Percentiles rank a stretch among this genome's conserved stretches.
Conservation (phyloP, 2,113 vertebrate genomes). For the Odocoileus hemionus region DNA sequence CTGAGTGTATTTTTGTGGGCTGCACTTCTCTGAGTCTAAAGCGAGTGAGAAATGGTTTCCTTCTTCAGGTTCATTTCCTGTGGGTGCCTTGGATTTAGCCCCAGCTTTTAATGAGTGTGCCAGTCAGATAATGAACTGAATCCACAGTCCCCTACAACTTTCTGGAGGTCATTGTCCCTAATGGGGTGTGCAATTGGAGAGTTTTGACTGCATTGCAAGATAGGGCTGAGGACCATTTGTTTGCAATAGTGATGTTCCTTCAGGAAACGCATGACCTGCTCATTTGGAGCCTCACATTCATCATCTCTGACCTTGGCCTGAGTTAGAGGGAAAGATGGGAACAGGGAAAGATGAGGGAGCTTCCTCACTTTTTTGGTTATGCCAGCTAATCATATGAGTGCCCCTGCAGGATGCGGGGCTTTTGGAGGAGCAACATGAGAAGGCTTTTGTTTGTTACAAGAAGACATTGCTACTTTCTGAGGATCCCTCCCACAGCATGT, state of each 20-base stretch:
- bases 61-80: background rate
- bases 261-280: background rate
- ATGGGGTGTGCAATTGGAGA: background rate
- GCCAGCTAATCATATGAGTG: background rate
- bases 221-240: background rate
- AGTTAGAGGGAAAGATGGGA: background rate
- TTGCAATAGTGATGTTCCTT: background rate
- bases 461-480: background rate
- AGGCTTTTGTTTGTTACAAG: background rate
- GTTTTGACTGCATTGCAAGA: background rate
- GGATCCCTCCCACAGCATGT: background rate
- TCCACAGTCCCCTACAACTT: background rate
- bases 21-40: background rate
- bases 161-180: background rate
- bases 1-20: background rate
- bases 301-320: background rate
- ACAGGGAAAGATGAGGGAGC: background rate
- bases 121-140: background rate
- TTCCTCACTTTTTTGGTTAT: background rate
- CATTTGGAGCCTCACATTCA: background rate
- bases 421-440: background rate
- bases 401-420: background rate
- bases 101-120: background rate
- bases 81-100: background rate
- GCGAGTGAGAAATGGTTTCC: background rate